phyloP scores from a whole-genome alignment of 1,140 invertebrate species.

The Pseudomyrmex concolor region DNA sequence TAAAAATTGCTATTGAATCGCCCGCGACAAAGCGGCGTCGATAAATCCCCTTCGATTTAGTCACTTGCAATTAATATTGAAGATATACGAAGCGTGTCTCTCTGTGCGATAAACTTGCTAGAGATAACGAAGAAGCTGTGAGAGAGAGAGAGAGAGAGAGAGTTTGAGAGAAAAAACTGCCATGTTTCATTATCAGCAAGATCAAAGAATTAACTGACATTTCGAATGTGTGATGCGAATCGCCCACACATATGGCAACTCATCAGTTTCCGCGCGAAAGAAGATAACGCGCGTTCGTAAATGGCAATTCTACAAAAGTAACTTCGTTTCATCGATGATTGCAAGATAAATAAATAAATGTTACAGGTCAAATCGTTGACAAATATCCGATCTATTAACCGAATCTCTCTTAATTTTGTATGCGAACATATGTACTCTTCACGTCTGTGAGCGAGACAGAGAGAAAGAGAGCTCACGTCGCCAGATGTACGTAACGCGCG shows the following conservation, averaged over 20 bases:
- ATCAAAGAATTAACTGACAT: too few relatives aligned
- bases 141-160: too few relatives aligned
- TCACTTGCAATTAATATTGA: conserved; percentile 72
- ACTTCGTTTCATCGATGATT: not conserved
- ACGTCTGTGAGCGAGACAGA: not conserved
- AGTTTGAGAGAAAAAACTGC: too few relatives aligned
- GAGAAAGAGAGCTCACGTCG: too few relatives aligned
- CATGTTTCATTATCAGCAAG: too few relatives aligned
- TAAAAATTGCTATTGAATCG: conserved; percentile 31
- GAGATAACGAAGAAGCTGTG: too few relatives aligned
- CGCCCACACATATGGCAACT: not conserved
- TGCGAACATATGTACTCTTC: not conserved
- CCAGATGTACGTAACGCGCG: conserved; percentile 3
- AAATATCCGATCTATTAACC: not conserved
- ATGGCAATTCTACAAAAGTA: conserved; percentile 1
- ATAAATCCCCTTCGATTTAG: conserved; percentile 69
- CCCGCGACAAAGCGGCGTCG: conserved; percentile 30
- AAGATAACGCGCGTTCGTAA: not conserved
- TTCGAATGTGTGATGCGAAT: too few relatives aligned
- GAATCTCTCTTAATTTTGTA: conserved; percentile 33
- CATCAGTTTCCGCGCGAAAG: not conserved
- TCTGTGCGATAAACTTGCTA: too few relatives aligned
- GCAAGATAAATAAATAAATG: conserved; percentile 2
- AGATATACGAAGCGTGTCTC: conserved; percentile 65
- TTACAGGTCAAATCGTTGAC: not conserved